Evolutionary conservation across 2,888 invertebrate genomes (phyloP).

Genomic region (Drosophila falleni): DNA sequence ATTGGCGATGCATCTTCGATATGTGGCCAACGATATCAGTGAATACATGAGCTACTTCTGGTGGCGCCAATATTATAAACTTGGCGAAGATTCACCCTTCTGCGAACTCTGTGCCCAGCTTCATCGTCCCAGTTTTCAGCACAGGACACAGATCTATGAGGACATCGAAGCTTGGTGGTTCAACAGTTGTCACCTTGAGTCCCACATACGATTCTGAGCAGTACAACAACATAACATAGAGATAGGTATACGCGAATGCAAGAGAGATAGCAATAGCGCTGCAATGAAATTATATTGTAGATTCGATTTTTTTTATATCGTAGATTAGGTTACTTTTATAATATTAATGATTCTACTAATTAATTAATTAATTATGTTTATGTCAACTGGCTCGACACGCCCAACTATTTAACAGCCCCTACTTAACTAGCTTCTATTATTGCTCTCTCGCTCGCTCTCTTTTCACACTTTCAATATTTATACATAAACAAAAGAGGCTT

Average conservation of each 20-base stretch:
- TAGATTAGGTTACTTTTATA: no score
- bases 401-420: not conserved
- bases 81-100: slow-evolving; percentile 79
- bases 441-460: not conserved
- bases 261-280: slow-evolving; percentile 16
- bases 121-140: slow-evolving; percentile 63
- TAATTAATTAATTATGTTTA: not conserved
- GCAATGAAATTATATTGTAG: not conserved
- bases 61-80: slow-evolving; percentile 88
- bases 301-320: not conserved
- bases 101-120: slow-evolving; percentile 82
- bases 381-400: not conserved
- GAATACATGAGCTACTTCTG: slow-evolving; percentile 89
- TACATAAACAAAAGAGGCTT: not conserved
- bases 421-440: slow-evolving; percentile 9
- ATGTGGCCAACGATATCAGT: slow-evolving; percentile 85
- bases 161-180: slow-evolving; percentile 84
- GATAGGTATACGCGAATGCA: slow-evolving; percentile 8
- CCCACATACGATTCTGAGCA: slow-evolving; percentile 69
- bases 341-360: not conserved
- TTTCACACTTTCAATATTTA: no score
- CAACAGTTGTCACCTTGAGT: slow-evolving; percentile 74
- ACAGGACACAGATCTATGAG: slow-evolving; percentile 76
- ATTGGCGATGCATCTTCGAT: slow-evolving; percentile 87
- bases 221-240: slow-evolving; percentile 29